phyloP scores from a whole-genome alignment of 2,797 vertebrate genomes.

The Dendrocincla tyrannina region DNA sequence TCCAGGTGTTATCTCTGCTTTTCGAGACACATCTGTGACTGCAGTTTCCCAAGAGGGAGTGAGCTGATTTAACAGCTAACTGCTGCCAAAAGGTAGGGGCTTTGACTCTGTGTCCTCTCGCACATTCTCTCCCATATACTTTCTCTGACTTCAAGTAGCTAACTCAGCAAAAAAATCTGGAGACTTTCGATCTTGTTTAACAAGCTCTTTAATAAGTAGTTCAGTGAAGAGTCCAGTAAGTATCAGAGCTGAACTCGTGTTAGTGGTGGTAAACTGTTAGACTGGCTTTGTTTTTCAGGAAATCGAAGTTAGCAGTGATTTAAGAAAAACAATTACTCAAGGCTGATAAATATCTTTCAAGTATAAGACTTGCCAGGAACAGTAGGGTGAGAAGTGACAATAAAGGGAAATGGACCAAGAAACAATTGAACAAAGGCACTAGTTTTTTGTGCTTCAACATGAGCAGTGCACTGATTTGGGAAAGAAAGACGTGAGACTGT shows the following conservation, averaged over 20 bases:
- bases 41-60: neutral
- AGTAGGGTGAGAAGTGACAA: neutral
- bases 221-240: neutral
- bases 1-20: neutral
- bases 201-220: neutral
- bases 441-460: neutral
- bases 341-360: neutral
- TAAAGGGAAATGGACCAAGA: neutral
- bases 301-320: neutral
- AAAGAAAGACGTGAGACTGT: neutral
- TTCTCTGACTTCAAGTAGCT: neutral
- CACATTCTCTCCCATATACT: neutral
- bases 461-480: neutral
- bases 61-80: neutral
- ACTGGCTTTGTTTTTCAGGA: neutral
- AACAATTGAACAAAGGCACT: neutral
- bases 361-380: neutral
- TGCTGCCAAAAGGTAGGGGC: neutral
- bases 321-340: neutral
- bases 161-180: neutral
- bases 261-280: neutral
- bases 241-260: neutral
- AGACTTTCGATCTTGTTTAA: neutral
- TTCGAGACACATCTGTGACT: neutral
- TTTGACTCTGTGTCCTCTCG: neutral